Conservation (phyloP, 1,140 invertebrate genomes). For the Lepidurus apus region DNA sequence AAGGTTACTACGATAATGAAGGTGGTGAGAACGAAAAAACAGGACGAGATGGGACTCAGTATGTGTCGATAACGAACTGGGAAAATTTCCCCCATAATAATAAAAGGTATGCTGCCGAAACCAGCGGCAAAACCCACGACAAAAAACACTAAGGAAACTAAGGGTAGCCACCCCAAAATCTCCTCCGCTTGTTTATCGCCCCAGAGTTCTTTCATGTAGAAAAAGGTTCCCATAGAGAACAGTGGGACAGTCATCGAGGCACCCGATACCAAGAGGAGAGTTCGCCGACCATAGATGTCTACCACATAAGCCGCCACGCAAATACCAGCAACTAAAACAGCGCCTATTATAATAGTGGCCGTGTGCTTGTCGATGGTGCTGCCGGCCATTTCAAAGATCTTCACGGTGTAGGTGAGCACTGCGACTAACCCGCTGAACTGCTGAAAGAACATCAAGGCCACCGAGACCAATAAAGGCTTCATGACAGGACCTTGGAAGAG, state of each 20-base stretch:
- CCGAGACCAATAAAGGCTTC: constrained; percentile 33
- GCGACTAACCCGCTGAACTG: constrained; percentile 63
- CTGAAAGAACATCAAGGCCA: constrained; percentile 55
- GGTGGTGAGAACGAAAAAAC: constrained; percentile 66
- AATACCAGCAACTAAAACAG: constrained; percentile 67
- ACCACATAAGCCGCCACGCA: constrained; percentile 63
- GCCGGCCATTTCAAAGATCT: constrained; percentile 45
- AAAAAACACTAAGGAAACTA: constrained; percentile 52
- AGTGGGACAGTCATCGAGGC: constrained; percentile 46
- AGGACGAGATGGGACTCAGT: constrained; percentile 58
- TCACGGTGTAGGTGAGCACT: constrained; percentile 63
- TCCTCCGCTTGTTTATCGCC: constrained; percentile 39
- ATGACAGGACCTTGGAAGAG: constrained; percentile 22
- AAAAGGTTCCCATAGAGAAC: constrained; percentile 42
- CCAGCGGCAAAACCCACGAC: constrained; percentile 54
- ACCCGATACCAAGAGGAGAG: constrained; percentile 50
- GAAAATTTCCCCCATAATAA: constrained; percentile 60
- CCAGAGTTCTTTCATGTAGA: constrained; percentile 40
- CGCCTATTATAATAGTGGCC: constrained; percentile 61
- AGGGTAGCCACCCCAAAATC: constrained; percentile 47
- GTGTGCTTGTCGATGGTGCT: constrained; percentile 29
- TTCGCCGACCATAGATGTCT: constrained; percentile 45
- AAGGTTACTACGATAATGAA: constrained; percentile 80
- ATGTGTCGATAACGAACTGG: constrained; percentile 45
- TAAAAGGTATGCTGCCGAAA: constrained; percentile 39